A percentile compares a stretch with the other conserved stretches of the same genome.
phyloP scores from a whole-genome alignment of 2,797 vertebrate species.

The Cynopterus sphinx region DNA sequence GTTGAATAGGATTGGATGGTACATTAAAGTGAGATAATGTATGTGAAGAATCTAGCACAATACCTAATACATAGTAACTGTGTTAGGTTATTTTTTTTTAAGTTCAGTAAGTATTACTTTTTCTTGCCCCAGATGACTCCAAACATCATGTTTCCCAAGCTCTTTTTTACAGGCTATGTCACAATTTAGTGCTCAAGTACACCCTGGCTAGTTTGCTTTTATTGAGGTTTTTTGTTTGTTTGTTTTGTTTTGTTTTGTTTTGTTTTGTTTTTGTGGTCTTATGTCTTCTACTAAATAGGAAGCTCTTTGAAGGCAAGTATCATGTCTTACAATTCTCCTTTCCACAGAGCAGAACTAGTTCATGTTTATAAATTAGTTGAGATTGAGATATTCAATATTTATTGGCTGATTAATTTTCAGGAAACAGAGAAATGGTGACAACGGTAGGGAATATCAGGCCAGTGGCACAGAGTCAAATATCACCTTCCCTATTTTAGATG shows the following conservation, averaged over 20 bases:
- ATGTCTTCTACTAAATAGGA: background rate
- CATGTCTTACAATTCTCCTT: background rate
- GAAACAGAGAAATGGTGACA: background rate
- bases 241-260: too few relatives aligned
- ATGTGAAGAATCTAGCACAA: background rate
- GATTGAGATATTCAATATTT: background rate
- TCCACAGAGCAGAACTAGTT: background rate
- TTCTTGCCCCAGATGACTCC: background rate
- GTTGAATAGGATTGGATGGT: background rate
- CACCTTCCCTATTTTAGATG: background rate
- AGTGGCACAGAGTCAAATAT: background rate
- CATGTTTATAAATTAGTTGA: background rate
- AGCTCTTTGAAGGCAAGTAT: background rate
- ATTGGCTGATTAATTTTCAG: constrained; percentile 3
- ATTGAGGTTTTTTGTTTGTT: background rate
- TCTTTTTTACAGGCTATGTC: background rate
- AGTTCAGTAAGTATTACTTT: background rate
- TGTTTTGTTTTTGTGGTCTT: background rate
- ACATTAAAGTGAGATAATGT: background rate
- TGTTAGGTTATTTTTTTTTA: background rate
- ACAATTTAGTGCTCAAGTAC: background rate
- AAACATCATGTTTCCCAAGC: background rate
- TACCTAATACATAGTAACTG: background rate
- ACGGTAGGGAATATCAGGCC: background rate
- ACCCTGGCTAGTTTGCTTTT: background rate